phyloP scores from a whole-genome alignment of 2,113 vertebrate genomes.

The Prionailurus bengalensis region DNA sequence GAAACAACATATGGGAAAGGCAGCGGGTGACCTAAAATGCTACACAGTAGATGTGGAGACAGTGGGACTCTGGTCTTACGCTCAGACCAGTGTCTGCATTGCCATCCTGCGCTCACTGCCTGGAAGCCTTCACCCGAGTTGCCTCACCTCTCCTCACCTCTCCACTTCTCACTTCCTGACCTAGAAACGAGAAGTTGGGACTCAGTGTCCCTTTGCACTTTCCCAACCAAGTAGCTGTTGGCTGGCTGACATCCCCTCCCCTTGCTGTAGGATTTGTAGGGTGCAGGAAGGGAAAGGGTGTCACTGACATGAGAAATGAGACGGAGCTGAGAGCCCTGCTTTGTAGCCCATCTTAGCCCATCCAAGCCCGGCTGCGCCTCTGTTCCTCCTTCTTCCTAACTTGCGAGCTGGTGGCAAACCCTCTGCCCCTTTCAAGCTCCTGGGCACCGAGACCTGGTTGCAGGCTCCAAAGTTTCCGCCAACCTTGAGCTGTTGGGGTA shows the following conservation, averaged over 20 bases:
- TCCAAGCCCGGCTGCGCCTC: not conserved
- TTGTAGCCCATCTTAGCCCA: fast-evolving
- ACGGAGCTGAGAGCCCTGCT: not conserved
- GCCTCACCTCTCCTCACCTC: not conserved
- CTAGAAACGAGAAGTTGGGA: not conserved
- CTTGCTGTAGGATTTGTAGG: not conserved
- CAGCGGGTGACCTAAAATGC: not conserved
- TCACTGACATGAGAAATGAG: not conserved
- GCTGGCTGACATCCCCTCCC: not conserved
- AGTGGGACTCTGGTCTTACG: fast-evolving
- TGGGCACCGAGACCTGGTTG: not conserved
- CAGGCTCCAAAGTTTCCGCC: not conserved
- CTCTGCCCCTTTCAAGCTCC: not conserved
- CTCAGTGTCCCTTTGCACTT: not conserved
- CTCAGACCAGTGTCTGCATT: not conserved
- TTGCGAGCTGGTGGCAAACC: not conserved
- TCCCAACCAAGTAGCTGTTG: not conserved
- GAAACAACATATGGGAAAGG: not conserved
- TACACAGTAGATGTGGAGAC: fast-evolving
- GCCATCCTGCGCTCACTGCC: not conserved
- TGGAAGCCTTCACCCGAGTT: not conserved
- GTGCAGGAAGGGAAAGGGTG: not conserved
- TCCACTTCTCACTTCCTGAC: not conserved
- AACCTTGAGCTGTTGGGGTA: not conserved
- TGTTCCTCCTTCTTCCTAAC: not conserved